Conservation (phyloP, 2,888 invertebrate genomes). For the Troides helena region DNA sequence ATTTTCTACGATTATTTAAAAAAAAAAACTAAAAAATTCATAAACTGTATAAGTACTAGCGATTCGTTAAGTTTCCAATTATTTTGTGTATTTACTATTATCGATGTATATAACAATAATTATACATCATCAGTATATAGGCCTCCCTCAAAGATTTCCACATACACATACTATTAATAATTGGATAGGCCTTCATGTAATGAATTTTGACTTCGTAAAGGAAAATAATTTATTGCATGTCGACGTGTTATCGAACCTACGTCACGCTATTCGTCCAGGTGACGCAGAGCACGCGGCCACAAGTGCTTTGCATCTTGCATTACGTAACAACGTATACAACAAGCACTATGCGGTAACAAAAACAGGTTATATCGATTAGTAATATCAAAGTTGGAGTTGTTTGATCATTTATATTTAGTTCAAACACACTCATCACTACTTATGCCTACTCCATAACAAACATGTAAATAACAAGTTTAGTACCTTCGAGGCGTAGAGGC, state of each 20-base stretch:
- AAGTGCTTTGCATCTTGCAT: slow-evolving; percentile 33
- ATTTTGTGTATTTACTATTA: too few species aligned
- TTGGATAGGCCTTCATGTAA: too few species aligned
- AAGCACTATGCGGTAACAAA: slow-evolving; percentile 28
- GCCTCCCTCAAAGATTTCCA: too few species aligned
- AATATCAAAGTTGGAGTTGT: slow-evolving; percentile 21
- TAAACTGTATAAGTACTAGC: too few species aligned
- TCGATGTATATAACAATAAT: too few species aligned
- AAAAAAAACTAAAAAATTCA: too few species aligned
- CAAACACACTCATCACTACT: slow-evolving; percentile 7
- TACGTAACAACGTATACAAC: slow-evolving; percentile 32
- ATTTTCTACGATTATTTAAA: too few species aligned
- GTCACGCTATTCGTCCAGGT: slow-evolving; percentile 27
- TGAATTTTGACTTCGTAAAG: background rate
- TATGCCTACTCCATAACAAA: too few species aligned
- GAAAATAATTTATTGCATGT: background rate
- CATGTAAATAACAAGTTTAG: too few species aligned
- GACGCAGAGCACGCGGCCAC: slow-evolving; percentile 30
- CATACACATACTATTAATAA: too few species aligned
- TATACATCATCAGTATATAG: too few species aligned
- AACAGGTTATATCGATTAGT: slow-evolving; percentile 29
- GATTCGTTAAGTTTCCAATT: too few species aligned
- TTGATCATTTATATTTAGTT: slow-evolving; percentile 15
- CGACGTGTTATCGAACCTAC: slow-evolving; percentile 10
- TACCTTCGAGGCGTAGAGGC: background rate